Evolutionary conservation across 2,113 vertebrate species (phyloP), one percentile per base, ranked within the genome.

Genomic region (Chloropsis hardwickii): DNA sequence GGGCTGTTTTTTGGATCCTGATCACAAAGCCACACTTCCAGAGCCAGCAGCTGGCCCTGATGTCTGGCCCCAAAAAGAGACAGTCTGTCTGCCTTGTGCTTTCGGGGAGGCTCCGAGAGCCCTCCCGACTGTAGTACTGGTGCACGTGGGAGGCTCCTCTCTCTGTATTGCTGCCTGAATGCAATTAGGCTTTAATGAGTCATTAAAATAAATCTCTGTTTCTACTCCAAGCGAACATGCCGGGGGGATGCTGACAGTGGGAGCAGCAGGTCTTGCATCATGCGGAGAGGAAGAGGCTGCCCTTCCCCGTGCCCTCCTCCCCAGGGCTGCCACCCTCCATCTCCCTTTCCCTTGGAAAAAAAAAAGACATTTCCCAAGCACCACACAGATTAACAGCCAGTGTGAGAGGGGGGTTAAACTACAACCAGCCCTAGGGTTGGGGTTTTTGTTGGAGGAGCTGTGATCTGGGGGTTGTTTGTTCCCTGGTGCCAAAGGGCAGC

Each of bases 131-230:
- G 69, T 96, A 96, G 92, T 94, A 93, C 90, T 74, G 95, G 48
- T 10, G 12, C 95, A 97, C 88, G 93, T 96, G 96, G 96, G 90
- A 96, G 95, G 94, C 93, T 96, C 37, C 72, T 88, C 88, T 81
- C 76, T 56, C 90, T 90, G 35, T 94, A 74, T 93, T 71, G 90
- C 93, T 96, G 90, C 61, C 93, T 81, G 95, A 95, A 96, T 94
- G 94, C 77, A 93, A 97, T 97, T 97, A 97, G 92, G 73, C 86
- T 83, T 95, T 96, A 97, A 97, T 96, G 93, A 97, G 94, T 96
- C 96, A 97, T 97, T 97, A 97, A 95, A 96, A 93, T 90, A 96
- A 95, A 96, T 93, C 82, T 96, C 95, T 97, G 96, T 95, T 97
- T 96, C 95, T 96, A 90, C 95, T 97, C 96, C 76, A 80, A 79